phyloP scores from a whole-genome alignment of 2,888 invertebrate species.

The Drosophila recens region DNA sequence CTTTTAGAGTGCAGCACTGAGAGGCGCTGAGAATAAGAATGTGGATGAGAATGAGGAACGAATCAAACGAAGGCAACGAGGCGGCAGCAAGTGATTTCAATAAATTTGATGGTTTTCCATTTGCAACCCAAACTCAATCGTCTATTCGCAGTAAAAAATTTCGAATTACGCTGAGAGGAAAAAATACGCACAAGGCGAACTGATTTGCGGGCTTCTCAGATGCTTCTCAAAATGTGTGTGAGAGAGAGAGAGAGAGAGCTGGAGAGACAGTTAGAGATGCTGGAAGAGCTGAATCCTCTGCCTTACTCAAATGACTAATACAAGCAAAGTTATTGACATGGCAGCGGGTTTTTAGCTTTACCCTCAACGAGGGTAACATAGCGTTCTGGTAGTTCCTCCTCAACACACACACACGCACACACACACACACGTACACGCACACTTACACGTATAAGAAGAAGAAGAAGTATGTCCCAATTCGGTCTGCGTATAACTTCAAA shows the following conservation, averaged over 20 bases:
- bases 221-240: too few relatives aligned
- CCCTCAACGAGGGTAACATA: conserved; percentile 69
- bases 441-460: conserved; percentile 33
- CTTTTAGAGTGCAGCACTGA: conserved; percentile 39
- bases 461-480: conserved; percentile 61
- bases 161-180: conserved; percentile 73
- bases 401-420: conserved; percentile 19
- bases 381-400: conserved; percentile 28
- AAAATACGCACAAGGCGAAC: conserved; percentile 31
- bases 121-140: conserved; percentile 82
- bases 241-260: not conserved
- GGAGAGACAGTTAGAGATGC: not conserved
- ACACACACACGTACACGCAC: conserved; percentile 16
- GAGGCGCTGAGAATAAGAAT: conserved; percentile 24
- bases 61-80: conserved; percentile 44
- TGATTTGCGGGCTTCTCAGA: conserved; percentile 23
- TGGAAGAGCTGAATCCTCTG: conserved; percentile 27
- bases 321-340: conserved; percentile 80
- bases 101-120: conserved; percentile 85
- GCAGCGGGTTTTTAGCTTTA: conserved; percentile 72
- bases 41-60: conserved; percentile 26
- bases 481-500: conserved; percentile 82
- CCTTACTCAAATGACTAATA: conserved; percentile 79
- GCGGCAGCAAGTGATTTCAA: conserved; percentile 83
- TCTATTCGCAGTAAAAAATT: conserved; percentile 80